Percentiles rank a stretch among this genome's conserved stretches.
phyloP scores from a whole-genome alignment of 1,140 invertebrate genomes.

The Augochlora pura region DNA sequence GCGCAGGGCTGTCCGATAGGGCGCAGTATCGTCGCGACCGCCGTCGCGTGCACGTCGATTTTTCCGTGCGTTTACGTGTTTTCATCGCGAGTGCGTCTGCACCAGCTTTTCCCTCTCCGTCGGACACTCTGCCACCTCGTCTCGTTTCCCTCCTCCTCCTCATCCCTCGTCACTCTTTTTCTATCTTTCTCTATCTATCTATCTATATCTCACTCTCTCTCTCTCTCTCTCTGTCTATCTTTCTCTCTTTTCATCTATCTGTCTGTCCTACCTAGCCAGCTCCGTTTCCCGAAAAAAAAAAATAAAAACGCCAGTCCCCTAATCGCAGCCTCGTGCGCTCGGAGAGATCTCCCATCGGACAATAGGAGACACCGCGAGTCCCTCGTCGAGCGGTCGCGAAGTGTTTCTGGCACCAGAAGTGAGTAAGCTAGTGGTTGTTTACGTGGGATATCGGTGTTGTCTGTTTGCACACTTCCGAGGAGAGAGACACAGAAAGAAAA shows the following conservation, averaged over 20 bases:
- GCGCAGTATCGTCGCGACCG: slow-evolving; percentile 79
- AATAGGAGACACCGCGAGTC: slow-evolving; percentile 8
- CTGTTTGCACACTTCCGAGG: not conserved
- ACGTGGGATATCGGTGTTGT: slow-evolving; percentile 16
- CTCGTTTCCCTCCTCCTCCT: slow-evolving; percentile 3
- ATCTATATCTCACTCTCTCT: not conserved
- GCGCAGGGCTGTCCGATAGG: slow-evolving; percentile 79
- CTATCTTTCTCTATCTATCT: not conserved
- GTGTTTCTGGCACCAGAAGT: slow-evolving; percentile 49
- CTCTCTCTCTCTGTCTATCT: not conserved
- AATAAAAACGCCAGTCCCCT: too few species aligned
- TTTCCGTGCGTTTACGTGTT: slow-evolving; percentile 37
- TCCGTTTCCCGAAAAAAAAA: too few species aligned
- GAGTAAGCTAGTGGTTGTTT: slow-evolving; percentile 54
- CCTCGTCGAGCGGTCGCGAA: slow-evolving; percentile 47
- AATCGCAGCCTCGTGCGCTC: too few species aligned
- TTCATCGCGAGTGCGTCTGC: slow-evolving; percentile 51
- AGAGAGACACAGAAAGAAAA: too few species aligned
- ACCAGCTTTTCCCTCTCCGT: slow-evolving; percentile 32
- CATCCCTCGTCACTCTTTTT: not conserved
- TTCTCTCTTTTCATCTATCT: not conserved
- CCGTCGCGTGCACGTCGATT: slow-evolving; percentile 65
- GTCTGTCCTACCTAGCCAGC: too few species aligned
- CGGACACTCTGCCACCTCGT: slow-evolving; percentile 6
- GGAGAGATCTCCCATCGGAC: too few species aligned